Evolutionary conservation across 2,797 vertebrate genomes (phyloP), one percentile per base, ranked within the genome.

Genomic region (Mormyrus proboscirostris): DNA sequence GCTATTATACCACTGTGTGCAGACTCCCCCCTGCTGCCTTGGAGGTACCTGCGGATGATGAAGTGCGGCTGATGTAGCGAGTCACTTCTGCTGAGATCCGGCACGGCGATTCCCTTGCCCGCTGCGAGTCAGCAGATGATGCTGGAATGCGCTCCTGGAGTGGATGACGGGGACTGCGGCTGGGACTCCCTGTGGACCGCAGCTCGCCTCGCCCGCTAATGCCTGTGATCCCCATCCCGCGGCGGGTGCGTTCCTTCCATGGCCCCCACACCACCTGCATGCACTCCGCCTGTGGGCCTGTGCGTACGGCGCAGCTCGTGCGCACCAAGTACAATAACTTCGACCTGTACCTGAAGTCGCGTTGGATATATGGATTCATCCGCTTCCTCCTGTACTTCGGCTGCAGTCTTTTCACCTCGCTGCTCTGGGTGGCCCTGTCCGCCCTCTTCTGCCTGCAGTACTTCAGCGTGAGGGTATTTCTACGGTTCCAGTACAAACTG

Each of bases 251-350:
- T 92, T 99, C 98, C 90, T 99, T 99, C 96, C 98, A 99, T 91
- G 98, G 98, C 93, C 98, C 98, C 92, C 98, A 99, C 95, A 98
- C 97, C 88, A 99, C 97, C 91, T 99, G 98, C 96, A 97, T 99
- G 96, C 98, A 99, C 92, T 98, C 98, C 0, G 97, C 98, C 94
- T 99, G 97, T 0, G 98, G 98, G 91, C 97, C 98, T 0, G 95
- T 97, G 0, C 95, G 97, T 86, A 93, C 96, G 1, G 41, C 97
- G 7, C 98, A 97, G 94, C 94, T 98, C 89, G 97, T 97, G 92
- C 97, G 97, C 92, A 98, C 97, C 94, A 99, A 98, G 94, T 99
- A 98, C 97, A 98, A 98, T 94, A 99, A 99, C 93, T 99, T 99
- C 79, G 98, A 99, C 94, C 94, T 96, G 19, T 96, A 96, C 94